Evolutionary conservation across 2,888 invertebrate species (phyloP), one percentile per base, ranked within the genome.

Genomic region (Notocelia uddmanniana): DNA sequence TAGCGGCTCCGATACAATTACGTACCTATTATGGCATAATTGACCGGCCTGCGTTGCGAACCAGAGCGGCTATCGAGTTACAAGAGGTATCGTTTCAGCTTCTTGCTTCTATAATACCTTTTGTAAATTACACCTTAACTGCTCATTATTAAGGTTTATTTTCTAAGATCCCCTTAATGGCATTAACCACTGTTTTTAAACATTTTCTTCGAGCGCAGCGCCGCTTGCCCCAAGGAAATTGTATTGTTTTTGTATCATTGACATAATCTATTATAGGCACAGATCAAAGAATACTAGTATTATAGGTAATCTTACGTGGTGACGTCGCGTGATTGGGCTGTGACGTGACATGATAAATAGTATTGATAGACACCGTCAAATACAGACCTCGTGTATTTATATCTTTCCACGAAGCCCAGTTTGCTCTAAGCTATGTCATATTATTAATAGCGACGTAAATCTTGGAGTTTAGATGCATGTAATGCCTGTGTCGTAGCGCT

Each of bases 191-290:
- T 21, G n/a, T 64, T 54, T 34, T 19, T 11, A 52, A 37, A 19
- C 15, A 62, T 54, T 34, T 26, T n/a, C 13, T 66, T 67, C 59
- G 67, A 71, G 66, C 59, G 52, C 71, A 48, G 34, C 54, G 34
- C 59, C 58, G 64, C 58, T 23, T 26, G 63, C 45, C 18, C 34
- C 37, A 62, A 50, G 68, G 62, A 48, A 64, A 52, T 66, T 45
- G 50, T 60, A 68, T 72, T 62, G 55, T 72, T 68, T 72, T 72
- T 72, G 55, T 72, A 57, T 72, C 72, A 68, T 68, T 72, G 72
- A 72, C 68, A 72, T 68, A 72, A 72, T 72, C 72, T 72, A 50
- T 55, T 72, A 50, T n/a, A n/a, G n/a, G n/a, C n/a, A n/a, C n/a
- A n/a, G n/a, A n/a, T n/a, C n/a, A n/a, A n/a, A n/a, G n/a, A n/a